These are phyloP conservation scores for Sycophila sp. DNA, from an alignment of 1,140 invertebrate genomes.

Conservation along the genomic window DNA sequence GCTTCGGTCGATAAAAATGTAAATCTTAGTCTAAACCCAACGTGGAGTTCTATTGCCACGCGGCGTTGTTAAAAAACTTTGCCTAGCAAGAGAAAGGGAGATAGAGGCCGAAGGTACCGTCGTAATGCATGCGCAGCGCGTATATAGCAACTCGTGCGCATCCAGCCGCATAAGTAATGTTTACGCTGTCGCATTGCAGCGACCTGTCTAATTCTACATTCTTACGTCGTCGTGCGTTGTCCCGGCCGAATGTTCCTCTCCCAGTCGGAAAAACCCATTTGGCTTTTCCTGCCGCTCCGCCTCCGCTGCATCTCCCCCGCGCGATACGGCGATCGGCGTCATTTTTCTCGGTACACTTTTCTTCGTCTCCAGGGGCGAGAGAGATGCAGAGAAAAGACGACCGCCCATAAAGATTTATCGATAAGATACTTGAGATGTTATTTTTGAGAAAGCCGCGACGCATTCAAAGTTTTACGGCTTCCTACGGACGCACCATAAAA, in stretches of 20 bases:
- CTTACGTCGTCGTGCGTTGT: neutral
- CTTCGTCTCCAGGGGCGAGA: no score
- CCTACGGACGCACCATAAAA: no score
- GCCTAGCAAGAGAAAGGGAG: neutral
- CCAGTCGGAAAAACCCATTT: neutral
- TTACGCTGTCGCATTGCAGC: neutral
- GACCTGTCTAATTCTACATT: constrained; percentile 2
- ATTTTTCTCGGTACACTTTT: no score
- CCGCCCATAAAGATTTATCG: neutral
- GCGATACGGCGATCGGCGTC: no score
- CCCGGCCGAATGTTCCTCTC: no score
- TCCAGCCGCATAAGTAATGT: constrained; percentile 12
- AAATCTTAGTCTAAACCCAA: neutral
- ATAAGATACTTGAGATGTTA: neutral
- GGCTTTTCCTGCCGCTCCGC: neutral
- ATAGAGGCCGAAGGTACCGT: neutral
- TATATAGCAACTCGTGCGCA: neutral
- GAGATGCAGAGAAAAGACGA: no score
- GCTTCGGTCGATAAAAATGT: neutral
- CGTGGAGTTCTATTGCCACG: neutral
- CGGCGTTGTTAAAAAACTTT: no score
- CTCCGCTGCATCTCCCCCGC: no score
- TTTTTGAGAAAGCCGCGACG: neutral
- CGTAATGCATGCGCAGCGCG: neutral
- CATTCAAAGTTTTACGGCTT: no score